Percentiles rank a stretch among this genome's conserved stretches.
phyloP scores from a whole-genome alignment of 2,797 vertebrate species.

The Coreius guichenoti region DNA sequence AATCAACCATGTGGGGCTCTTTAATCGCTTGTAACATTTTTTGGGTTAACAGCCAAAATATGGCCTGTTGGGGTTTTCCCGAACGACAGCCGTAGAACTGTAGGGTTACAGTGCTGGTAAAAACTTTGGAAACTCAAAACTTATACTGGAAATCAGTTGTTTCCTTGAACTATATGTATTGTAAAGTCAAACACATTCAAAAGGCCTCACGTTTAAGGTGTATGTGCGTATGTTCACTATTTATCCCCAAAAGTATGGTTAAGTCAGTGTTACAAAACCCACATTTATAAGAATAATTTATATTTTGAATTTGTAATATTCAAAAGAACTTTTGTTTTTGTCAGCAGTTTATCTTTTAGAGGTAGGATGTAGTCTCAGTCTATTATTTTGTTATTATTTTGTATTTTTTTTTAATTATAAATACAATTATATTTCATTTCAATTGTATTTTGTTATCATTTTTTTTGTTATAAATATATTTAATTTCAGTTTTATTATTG shows the following conservation, averaged over 20 bases:
- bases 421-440: not conserved
- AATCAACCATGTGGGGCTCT: constrained; percentile 30
- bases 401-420: not conserved
- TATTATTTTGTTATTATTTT: not conserved
- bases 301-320: not conserved
- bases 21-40: constrained; percentile 56
- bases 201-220: not conserved
- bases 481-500: too few relatives aligned
- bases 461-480: not conserved
- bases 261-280: not conserved
- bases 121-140: not conserved
- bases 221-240: not conserved
- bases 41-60: constrained; percentile 46
- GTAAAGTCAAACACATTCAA: not conserved
- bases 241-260: not conserved
- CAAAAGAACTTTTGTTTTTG: not conserved
- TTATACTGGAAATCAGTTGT: not conserved
- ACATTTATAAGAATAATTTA: not conserved
- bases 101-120: constrained; percentile 49
- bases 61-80: constrained; percentile 32
- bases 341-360: not conserved
- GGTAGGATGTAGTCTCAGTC: not conserved
- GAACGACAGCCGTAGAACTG: constrained; percentile 36
- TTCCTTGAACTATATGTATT: not conserved
- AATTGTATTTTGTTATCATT: not conserved